Conservation (phyloP, 2,113 vertebrate species). For the Paraplagusia blochii region DNA sequence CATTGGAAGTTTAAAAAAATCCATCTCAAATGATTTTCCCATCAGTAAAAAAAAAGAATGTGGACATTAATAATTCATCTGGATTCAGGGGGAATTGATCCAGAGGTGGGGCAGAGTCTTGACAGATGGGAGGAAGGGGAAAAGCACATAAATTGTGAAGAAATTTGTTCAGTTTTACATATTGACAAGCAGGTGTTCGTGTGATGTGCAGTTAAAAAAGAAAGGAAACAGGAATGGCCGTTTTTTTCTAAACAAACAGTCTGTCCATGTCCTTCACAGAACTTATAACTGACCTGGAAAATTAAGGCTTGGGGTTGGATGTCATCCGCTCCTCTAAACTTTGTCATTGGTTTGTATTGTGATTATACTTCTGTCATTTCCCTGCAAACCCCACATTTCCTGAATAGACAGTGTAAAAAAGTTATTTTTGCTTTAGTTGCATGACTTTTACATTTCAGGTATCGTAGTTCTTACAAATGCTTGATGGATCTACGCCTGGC, state of each 20-base stretch:
- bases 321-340: no score
- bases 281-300: no score
- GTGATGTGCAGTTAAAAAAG: background rate
- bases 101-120: conserved; percentile 38
- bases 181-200: conserved; percentile 1
- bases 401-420: no score
- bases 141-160: conserved; percentile 7
- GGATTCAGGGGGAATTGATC: conserved; percentile 69
- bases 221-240: background rate
- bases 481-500: no score
- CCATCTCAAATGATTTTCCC: conserved; percentile 72
- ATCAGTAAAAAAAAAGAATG: conserved; percentile 70
- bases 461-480: no score
- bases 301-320: no score
- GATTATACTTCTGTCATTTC: no score
- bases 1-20: conserved; percentile 61
- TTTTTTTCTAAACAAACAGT: background rate
- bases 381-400: no score
- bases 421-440: no score
- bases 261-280: background rate
- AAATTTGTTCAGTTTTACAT: conserved; percentile 7
- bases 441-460: no score
- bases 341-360: no score
- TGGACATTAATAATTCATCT: conserved; percentile 76
- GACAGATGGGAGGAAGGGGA: conserved; percentile 24